Percentiles rank a stretch among this genome's conserved stretches.
phyloP scores from a whole-genome alignment of 2,113 vertebrate genomes.

The Bos javanicus region DNA sequence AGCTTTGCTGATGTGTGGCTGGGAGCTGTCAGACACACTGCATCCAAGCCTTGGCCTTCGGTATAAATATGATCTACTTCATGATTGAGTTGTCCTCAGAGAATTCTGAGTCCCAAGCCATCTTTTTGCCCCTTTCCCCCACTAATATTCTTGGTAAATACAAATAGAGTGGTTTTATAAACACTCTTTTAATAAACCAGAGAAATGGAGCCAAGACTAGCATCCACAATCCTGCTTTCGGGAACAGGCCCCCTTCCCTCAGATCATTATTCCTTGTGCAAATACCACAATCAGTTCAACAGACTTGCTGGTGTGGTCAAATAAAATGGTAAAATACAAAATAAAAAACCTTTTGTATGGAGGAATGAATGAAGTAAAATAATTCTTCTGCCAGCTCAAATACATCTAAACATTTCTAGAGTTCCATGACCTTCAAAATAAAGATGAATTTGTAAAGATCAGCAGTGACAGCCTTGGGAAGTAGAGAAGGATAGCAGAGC shows the following conservation, averaged over 20 bases:
- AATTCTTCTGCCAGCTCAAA: conserved; percentile 67
- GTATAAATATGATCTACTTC: conserved; percentile 27
- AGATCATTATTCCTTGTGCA: conserved; percentile 71
- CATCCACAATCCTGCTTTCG: conserved; percentile 60
- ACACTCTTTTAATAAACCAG: conserved; percentile 70
- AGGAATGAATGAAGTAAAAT: conserved; percentile 69
- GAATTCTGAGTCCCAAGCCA: conserved; percentile 51
- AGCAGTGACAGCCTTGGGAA: conserved; percentile 56
- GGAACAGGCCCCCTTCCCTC: conserved; percentile 54
- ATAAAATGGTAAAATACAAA: conserved; percentile 66
- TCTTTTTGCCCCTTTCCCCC: conserved; percentile 28
- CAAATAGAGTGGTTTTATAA: conserved; percentile 71
- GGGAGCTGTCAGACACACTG: background rate
- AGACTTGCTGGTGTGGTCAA: conserved; percentile 64
- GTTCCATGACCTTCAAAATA: conserved; percentile 62
- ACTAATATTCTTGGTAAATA: conserved; percentile 68
- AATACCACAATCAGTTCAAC: conserved; percentile 70
- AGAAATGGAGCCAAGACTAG: conserved; percentile 69
- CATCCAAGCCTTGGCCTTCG: conserved; percentile 4
- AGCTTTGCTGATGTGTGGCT: background rate
- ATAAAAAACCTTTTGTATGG: conserved; percentile 71
- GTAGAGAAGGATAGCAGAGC: conserved; percentile 44
- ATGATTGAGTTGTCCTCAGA: conserved; percentile 61
- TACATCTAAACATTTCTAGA: conserved; percentile 57
- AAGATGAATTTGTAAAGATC: conserved; percentile 70